A percentile compares a stretch with the other conserved stretches of the same genome.
phyloP scores from a whole-genome alignment of 2,888 invertebrate species.

The Hirtodrosophila duncani region DNA sequence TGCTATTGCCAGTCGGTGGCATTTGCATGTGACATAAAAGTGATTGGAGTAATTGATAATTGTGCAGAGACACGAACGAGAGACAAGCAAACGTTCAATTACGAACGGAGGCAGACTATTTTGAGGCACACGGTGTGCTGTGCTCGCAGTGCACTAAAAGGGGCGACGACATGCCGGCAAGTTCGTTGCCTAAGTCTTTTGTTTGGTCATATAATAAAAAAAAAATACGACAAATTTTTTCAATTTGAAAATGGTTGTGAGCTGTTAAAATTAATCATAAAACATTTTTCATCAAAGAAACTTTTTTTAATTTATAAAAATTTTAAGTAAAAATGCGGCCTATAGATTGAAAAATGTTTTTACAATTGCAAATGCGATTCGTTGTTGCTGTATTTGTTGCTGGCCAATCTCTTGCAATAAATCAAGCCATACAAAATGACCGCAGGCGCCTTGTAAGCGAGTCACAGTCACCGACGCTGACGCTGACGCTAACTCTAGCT shows the following conservation, averaged over 20 bases:
- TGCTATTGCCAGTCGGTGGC: conserved; percentile 38
- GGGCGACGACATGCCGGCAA: conserved; percentile 35
- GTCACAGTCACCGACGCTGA: conserved; percentile 64
- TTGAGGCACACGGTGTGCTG: conserved; percentile 3
- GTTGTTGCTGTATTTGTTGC: conserved; percentile 15
- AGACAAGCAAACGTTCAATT: conserved; percentile 47
- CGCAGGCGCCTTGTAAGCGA: conserved; percentile 70
- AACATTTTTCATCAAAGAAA: conserved; percentile 39
- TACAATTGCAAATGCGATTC: conserved; percentile 39
- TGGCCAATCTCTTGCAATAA: conserved; percentile 68
- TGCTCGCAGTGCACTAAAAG: conserved; percentile 21
- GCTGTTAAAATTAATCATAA: conserved; percentile 23
- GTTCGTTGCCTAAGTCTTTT: conserved; percentile 57
- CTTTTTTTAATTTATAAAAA: conserved; percentile 22
- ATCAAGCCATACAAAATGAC: conserved; percentile 66
- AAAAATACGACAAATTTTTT: not conserved
- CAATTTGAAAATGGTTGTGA: conserved; percentile 36
- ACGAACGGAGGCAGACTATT: conserved; percentile 7
- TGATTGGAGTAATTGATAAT: conserved; percentile 71
- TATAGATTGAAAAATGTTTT: conserved; percentile 51
- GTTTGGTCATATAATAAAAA: conserved; percentile 19
- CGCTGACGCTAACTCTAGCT: conserved; percentile 22
- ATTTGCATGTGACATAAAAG: conserved; percentile 72
- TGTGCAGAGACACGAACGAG: conserved; percentile 61
- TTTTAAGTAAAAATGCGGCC: conserved; percentile 37